Conservation (phyloP, 2,888 invertebrate genomes). For the Thereva nobilitata region DNA sequence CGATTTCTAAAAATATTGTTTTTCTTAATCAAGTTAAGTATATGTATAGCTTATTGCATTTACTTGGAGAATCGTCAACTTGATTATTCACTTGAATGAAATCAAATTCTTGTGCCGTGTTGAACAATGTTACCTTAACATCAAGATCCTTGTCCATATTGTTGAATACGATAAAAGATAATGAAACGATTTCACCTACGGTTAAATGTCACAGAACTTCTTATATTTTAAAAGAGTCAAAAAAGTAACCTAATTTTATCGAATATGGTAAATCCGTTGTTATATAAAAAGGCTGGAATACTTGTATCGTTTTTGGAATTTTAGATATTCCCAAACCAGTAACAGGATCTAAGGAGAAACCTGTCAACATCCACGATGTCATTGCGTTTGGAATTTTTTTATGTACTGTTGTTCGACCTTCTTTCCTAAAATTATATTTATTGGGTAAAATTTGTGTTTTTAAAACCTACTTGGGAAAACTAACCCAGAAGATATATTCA, state of each 20-base stretch:
- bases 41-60: conserved; percentile 18
- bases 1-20: conserved; percentile 65
- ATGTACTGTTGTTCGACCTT: conserved; percentile 64
- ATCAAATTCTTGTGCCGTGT: conserved; percentile 78
- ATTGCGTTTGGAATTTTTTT: conserved; percentile 78
- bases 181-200: conserved; percentile 84
- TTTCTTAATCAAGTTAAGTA: background rate
- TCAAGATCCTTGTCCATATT: conserved; percentile 76
- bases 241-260: conserved; percentile 66
- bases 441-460: background rate
- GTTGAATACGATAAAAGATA: conserved; percentile 88
- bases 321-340: conserved; percentile 78
- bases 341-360: conserved; percentile 77
- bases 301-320: conserved; percentile 67
- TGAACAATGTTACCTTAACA: conserved; percentile 84
- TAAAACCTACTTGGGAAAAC: conserved; percentile 45
- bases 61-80: conserved; percentile 70
- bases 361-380: conserved; percentile 82
- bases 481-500: conserved; percentile 80
- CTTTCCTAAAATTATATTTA: conserved; percentile 54
- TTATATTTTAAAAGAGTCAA: background rate
- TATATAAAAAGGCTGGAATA: conserved; percentile 83
- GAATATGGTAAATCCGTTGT: conserved; percentile 85
- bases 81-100: conserved; percentile 79
- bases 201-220: conserved; percentile 3